A percentile compares a stretch with the other conserved stretches of the same genome.
phyloP scores from a whole-genome alignment of 2,113 vertebrate genomes.

The Upupa epops region DNA sequence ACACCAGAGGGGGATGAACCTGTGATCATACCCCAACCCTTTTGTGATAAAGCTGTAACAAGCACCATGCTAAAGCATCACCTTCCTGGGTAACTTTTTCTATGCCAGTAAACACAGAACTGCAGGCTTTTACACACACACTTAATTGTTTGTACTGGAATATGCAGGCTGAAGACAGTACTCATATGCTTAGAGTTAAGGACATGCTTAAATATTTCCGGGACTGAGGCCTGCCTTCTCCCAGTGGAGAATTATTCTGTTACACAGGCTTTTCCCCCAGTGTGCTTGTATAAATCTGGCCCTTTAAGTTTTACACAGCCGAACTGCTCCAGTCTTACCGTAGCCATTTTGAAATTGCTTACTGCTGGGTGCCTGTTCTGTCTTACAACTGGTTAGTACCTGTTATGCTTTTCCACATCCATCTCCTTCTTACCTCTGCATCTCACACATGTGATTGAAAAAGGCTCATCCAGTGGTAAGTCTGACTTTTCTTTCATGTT shows the following conservation, averaged over 20 bases:
- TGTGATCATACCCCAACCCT: background rate
- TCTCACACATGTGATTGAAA: background rate
- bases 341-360: constrained; percentile 53
- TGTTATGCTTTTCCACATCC: background rate
- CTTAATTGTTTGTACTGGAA: background rate
- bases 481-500: constrained; percentile 11
- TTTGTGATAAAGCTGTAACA: background rate
- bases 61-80: background rate
- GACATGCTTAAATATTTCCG: constrained; percentile 1
- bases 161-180: background rate
- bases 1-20: background rate
- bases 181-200: constrained; percentile 26
- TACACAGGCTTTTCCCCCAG: background rate
- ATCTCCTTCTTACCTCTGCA: background rate
- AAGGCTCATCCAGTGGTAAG: constrained; percentile 30
- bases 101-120: background rate
- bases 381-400: background rate
- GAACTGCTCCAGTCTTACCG: background rate
- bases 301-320: constrained; percentile 46
- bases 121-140: background rate
- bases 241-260: background rate
- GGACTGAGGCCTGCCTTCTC: constrained; percentile 2
- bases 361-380: constrained; percentile 32
- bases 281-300: constrained; percentile 39
- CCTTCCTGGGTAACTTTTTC: background rate